Base-by-base conservation (phyloP, 2,888 invertebrate genomes). In the Cryptophagus acutangulus region DNA sequence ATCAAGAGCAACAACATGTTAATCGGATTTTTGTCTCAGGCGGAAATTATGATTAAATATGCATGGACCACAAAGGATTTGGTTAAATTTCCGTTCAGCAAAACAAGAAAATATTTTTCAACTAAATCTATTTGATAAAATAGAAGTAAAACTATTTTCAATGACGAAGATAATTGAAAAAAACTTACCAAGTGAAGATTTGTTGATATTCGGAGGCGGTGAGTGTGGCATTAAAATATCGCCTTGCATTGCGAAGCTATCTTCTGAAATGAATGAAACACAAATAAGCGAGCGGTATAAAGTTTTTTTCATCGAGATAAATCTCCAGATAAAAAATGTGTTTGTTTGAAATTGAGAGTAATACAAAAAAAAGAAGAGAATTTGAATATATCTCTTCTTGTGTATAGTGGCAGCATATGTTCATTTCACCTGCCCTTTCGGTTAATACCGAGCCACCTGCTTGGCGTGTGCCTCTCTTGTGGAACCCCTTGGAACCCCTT, bases 201-300 rank as follows among this genome's bases (percentile, higher is more conserved):
- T 55, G 29, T 54, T 56, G 48, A 54, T 61, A 40, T 58, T 57
- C 49, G 66, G 63, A 38, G 67, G 66, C 48, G 66, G 61, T 38
- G 65, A 66, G 48, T 64, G 62, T 36, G 67, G 63, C 57, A 66
- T 59, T 48, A 61, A 63, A 43, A 67, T 61, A 45, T 65, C 63
- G 52, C 68, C 69, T 66, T 70, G 69, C 69, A 70, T 70, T 55
- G 63, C 66, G 63, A 55, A 55, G 41, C 57, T 57, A 66, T 49
- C 52, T 54, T 60, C 67, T 67, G 62, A n/a, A 63, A 67, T 37
- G 46, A 53, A 57, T 20, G 20, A 46, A 42, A n/a, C 36, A 45
- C 35, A 43, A 8, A 13, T 29, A 34, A 33, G 30, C 9, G n/a
- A 16, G 9, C 26, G 3, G 4, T 6, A 6, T 3, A n/a, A 3